Base-by-base conservation (phyloP, 2,113 vertebrate species). In the Gracilinanus agilis region DNA sequence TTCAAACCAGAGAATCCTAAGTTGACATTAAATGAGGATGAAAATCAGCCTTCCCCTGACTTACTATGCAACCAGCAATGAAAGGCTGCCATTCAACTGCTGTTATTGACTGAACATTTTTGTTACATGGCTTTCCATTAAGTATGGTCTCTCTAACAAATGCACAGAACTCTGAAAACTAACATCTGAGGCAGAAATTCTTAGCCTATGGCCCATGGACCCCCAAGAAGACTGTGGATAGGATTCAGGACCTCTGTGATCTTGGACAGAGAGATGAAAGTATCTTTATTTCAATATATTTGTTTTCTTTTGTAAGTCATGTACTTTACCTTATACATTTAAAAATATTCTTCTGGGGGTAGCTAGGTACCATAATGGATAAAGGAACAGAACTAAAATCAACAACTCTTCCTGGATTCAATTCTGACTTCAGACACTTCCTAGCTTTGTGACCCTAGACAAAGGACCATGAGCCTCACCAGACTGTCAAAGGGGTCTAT, bases 1-100 rank as follows among this genome's bases (percentile, higher is more conserved):
- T 89, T 34, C 53, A 56, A 92, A 92, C 24, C 53, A 53, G 24
- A 95, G 24, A 96, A 91, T 94, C 44, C 25, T 49, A 91, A 94
- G 25, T 4, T 92, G 89, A 83, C 11, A 5, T 56, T 91, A 92
- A 89, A 13, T 56, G 16, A 29, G n/a, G 16, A 40, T 83, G n/a
- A n/a, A n/a, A 83, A 83, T 83, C n/a, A 83, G n/a, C n/a, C n/a
- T 40, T 6, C 67, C 67, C n/a, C 67, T 67, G 25, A 67, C 58
- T 67, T 67, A 75, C 61, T 75, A 75, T 19, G 34, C 34, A 91
- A 89, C 27, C 92, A 55, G n/a, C 13, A 75, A n/a, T 61, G 92
- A 53, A 53, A 94, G 94, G 91, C 53, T 90, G 53, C 53, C 9
- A 9, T 75, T 91, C 23, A 83, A 56, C 44, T 16, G 0, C 44